Base-by-base conservation (phyloP, 2,888 invertebrate species). In the Philereme vetulata region DNA sequence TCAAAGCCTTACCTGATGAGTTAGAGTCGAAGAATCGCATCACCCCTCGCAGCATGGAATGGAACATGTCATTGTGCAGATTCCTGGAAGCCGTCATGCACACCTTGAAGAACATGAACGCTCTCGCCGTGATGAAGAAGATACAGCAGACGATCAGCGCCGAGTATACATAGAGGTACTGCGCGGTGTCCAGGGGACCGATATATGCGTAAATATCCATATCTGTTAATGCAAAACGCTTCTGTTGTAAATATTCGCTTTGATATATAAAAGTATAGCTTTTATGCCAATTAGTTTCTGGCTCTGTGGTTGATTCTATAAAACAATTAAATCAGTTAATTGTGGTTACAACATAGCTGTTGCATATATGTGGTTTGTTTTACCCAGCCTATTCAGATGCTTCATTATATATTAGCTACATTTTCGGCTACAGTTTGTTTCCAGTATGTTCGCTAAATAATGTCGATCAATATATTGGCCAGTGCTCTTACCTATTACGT, bases 21-120 rank as follows among this genome's bases (percentile, higher is more conserved):
- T 98, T 98, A 0, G 92, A 94, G 74, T 98, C 96, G 80, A 98
- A 98, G 90, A 98, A 98, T 10, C 94, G 85, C 94, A 97, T 96
- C 0, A 95, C 95, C 0, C 96, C 94, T 65, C 95, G 92, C 5
- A 97, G 89, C 74, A 98, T 93, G 50, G 95, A 94, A 47, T 93
- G 88, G 83, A 98, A 97, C 97, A 98, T 98, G n/a, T 90, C 92
- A 73, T 96, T 94, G 82, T 98, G 98, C 3, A 98, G 93, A 61
- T 93, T 94, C 65, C 94, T 93, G 0, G 97, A 96, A 0, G 97
- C 94, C 8, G 93, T 94, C 93, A 96, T 95, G 81, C 96, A 96
- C 9, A 95, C 93, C 72, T 93, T 93, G 83, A 97, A 96, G 85
- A 96, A 96, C 72, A 95, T 89, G 68, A 94, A 93, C 0, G 94